Percentiles rank a stretch among this genome's conserved stretches.
Conservation (phyloP, 2,797 vertebrate genomes). For the Phataginus tetradactyla region DNA sequence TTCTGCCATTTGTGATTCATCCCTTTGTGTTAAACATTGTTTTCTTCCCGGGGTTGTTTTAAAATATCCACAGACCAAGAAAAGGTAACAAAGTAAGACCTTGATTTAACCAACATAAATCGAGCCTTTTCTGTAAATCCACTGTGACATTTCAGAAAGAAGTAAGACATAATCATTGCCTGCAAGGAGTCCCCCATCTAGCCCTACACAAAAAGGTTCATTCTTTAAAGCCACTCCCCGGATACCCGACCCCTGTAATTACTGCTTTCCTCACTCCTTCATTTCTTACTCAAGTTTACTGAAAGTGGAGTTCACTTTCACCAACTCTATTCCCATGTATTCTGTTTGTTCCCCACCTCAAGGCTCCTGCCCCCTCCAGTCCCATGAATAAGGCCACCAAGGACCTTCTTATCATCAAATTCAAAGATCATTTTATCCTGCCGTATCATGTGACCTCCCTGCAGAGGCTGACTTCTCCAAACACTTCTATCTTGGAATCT, state of each 20-base stretch:
- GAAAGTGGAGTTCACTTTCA: background rate
- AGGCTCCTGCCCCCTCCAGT: background rate
- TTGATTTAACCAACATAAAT: background rate
- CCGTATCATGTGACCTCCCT: background rate
- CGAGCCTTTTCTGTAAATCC: background rate
- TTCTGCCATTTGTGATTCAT: constrained; percentile 66
- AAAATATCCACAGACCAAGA: constrained; percentile 44
- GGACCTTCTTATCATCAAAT: background rate
- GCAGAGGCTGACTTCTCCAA: background rate
- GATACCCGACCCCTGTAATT: background rate
- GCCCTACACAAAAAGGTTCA: background rate
- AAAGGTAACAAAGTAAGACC: background rate
- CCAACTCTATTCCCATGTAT: background rate
- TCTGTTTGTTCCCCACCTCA: background rate
- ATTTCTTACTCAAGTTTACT: background rate
- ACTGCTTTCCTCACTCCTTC: background rate
- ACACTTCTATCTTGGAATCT: background rate
- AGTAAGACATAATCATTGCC: background rate
- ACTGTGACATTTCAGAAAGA: background rate
- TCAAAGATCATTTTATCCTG: background rate
- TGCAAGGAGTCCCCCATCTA: background rate
- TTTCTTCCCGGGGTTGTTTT: constrained; percentile 57
- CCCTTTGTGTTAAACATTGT: constrained; percentile 1
- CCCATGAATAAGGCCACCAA: background rate
- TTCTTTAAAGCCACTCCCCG: background rate